A percentile compares a stretch with the other conserved stretches of the same genome.
Conservation (phyloP, 2,888 invertebrate genomes). For the Dicycla oo region DNA sequence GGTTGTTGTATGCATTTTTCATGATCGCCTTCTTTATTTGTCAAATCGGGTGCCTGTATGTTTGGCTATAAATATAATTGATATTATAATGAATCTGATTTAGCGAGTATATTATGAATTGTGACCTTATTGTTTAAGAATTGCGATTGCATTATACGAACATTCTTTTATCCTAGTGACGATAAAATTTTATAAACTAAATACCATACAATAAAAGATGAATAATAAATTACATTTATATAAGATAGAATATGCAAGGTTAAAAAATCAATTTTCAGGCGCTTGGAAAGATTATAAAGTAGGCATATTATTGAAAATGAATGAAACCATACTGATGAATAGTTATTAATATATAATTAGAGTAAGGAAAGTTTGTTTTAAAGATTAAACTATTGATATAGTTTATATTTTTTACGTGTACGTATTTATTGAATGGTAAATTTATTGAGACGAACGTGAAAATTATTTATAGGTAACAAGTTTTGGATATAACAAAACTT, state of each 20-base stretch:
- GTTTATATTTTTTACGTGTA: slow-evolving; percentile 91
- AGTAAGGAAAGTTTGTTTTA: slow-evolving; percentile 89
- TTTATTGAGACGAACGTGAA: slow-evolving; percentile 89
- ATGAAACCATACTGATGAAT: slow-evolving; percentile 89
- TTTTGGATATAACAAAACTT: slow-evolving; percentile 89
- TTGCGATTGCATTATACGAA: slow-evolving; percentile 70
- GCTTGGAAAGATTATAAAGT: slow-evolving; percentile 90
- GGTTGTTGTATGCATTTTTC: slow-evolving; percentile 84
- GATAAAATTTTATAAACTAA: slow-evolving; percentile 84
- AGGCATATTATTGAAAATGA: slow-evolving; percentile 90
- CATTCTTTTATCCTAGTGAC: slow-evolving; percentile 79
- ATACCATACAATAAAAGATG: slow-evolving; percentile 79
- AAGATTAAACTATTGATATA: slow-evolving; percentile 91
- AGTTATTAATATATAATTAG: slow-evolving; percentile 91
- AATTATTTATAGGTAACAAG: slow-evolving; percentile 89
- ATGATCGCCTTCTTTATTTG: slow-evolving; percentile 84
- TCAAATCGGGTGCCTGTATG: slow-evolving; percentile 85
- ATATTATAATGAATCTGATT: slow-evolving; percentile 79
- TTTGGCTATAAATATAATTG: slow-evolving; percentile 75
- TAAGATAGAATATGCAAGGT: slow-evolving; percentile 85
- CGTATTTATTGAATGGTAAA: slow-evolving; percentile 91
- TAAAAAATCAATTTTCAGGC: slow-evolving; percentile 84
- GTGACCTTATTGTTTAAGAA: slow-evolving; percentile 80
- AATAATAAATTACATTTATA: slow-evolving; percentile 80
- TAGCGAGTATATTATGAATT: slow-evolving; percentile 74